A percentile compares a stretch with the other conserved stretches of the same genome.
These are phyloP conservation scores for Caenorhabditis briggsae DNA, from an alignment of 1,140 invertebrate genomes.

Conservation along the genomic window DNA sequence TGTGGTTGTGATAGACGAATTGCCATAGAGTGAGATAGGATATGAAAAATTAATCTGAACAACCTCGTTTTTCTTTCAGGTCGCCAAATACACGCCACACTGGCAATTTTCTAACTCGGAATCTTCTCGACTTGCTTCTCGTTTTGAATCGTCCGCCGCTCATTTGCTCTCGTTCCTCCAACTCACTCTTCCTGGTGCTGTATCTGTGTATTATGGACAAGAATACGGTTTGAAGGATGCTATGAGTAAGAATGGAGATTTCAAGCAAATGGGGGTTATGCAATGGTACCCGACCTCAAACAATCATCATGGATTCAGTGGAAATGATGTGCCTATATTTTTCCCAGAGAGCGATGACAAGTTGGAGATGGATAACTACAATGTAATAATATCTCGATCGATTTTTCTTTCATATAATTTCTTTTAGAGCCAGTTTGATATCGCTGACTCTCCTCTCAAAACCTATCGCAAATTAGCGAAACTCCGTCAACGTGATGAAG, in stretches of 20 bases:
- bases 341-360: conserved; percentile 58
- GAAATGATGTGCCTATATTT: conserved; percentile 49
- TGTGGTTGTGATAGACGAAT: not conserved
- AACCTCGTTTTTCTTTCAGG: not conserved
- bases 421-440: conserved; percentile 62
- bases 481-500: conserved; percentile 67
- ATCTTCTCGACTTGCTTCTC: conserved; percentile 51
- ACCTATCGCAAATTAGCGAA: conserved; percentile 67
- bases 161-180: conserved; percentile 64
- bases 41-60: not conserved
- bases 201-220: conserved; percentile 69
- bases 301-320: conserved; percentile 65
- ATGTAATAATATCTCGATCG: not conserved
- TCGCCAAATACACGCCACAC: conserved; percentile 52
- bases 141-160: conserved; percentile 56
- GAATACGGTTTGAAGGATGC: conserved; percentile 64
- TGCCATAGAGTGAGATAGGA: not conserved
- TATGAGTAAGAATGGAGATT: conserved; percentile 14
- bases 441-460: conserved; percentile 59
- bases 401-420: not conserved
- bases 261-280: conserved; percentile 63
- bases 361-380: conserved; percentile 46
- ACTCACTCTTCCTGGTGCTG: conserved; percentile 66
- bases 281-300: conserved; percentile 61
- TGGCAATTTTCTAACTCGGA: conserved; percentile 64